Conservation (phyloP, 2,113 vertebrate genomes). For the Psammodynastes pulverulentus region DNA sequence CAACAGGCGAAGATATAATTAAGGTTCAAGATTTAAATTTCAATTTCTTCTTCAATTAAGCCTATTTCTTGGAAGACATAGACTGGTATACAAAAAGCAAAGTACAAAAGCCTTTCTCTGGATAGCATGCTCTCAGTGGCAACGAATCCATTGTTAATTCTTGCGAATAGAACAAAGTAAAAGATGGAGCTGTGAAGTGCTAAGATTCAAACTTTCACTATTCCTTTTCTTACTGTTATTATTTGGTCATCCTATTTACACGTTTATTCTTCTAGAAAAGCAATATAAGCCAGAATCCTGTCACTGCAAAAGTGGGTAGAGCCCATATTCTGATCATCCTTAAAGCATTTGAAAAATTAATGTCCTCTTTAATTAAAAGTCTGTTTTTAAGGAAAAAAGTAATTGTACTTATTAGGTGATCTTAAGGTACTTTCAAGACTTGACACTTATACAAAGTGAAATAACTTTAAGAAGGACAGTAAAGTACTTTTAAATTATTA, state of each 20-base stretch:
- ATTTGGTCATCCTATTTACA: too few species aligned
- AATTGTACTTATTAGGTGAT: not conserved
- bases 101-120: too few species aligned
- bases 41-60: not conserved
- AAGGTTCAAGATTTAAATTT: not conserved
- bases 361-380: not conserved
- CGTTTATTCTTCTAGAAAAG: not conserved
- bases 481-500: not conserved
- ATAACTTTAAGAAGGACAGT: not conserved
- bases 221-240: not conserved
- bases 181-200: not conserved
- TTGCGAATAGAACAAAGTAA: not conserved
- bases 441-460: not conserved
- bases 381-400: not conserved
- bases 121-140: not conserved
- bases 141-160: not conserved
- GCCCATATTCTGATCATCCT: not conserved
- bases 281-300: not conserved
- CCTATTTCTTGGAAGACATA: not conserved
- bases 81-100: not conserved
- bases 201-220: not conserved
- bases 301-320: not conserved
- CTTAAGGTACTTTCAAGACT: not conserved
- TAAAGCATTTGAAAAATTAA: not conserved
- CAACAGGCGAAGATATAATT: conserved; percentile 2